Evolutionary conservation across 2,113 vertebrate genomes (phyloP).

Genomic region (Aix galericulata): DNA sequence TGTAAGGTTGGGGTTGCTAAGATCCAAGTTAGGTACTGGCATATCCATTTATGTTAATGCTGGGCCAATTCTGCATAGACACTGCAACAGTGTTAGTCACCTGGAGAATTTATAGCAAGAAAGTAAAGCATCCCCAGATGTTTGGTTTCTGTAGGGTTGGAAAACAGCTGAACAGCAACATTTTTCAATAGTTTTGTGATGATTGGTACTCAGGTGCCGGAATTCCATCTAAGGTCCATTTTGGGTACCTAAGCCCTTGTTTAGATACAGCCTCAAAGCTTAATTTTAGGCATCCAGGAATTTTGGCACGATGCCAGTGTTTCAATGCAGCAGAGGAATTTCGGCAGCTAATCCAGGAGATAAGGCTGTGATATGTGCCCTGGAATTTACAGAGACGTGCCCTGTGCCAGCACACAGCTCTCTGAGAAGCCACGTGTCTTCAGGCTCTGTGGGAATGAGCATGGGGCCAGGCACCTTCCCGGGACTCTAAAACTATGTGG

Average conservation of each 20-base stretch:
- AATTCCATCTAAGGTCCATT: neutral
- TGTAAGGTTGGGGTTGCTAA: neutral
- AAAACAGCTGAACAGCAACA: neutral
- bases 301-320: neutral
- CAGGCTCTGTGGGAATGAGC: rapidly evolving
- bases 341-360: neutral
- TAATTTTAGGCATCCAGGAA: neutral
- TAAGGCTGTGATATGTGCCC: neutral
- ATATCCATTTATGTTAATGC: neutral
- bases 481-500: neutral
- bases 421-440: rapidly evolving
- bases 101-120: neutral
- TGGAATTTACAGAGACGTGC: neutral
- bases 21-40: neutral
- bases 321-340: neutral
- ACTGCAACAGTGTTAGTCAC: neutral
- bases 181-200: rapidly evolving
- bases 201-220: neutral
- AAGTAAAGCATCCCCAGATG: neutral
- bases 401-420: rapidly evolving
- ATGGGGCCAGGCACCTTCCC: neutral
- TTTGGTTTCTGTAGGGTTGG: neutral
- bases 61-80: rapidly evolving
- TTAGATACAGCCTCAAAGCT: neutral
- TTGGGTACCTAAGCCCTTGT: neutral